Base-by-base conservation (phyloP, 2,888 invertebrate species). In the Listrodromus nycthemerus region DNA sequence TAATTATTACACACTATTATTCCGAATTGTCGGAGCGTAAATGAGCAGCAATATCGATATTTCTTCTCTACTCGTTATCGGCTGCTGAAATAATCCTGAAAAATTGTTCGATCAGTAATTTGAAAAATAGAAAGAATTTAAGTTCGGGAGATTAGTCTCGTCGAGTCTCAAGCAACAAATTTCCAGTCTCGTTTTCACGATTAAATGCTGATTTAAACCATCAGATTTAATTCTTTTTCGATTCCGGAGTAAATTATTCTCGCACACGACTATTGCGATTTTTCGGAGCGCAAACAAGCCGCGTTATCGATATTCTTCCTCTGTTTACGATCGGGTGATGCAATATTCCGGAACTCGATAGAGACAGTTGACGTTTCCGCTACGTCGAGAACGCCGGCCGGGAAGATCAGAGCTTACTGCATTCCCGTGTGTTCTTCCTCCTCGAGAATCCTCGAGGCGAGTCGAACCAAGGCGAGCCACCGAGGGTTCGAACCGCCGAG, bases 401-500 rank as follows among this genome's bases (percentile, higher is more conserved):
- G 45, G 76, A 63, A 65, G 67, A 76, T 70, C 67, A 45, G 82
- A 82, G 75, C 66, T 80, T 86, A 61, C 78, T 79, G 78, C 65
- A 75, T 78, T 73, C 82, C 73, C 83, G 67, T 37, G 73, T 63
- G 81, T 24, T 71, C 37, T n/a, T 66, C 67, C 33, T 85, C 69
- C 82, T 73, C 79, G 85, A 70, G 85, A 80, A 80, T 86, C 70
- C 82, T 78, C 63, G 83, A 84, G 82, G 82, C 77, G 63, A 61
- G 81, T 48, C 50, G 73, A 73, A 73, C 80, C 79, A 55, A 80
- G 86, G 82, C 82, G 82, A 82, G 63, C 73, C 84, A 37, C 37
- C 48, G 63, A 75, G 82, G 81, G 71, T 85, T 83, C 87, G 81
- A 69, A 82, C 82, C 73, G 84, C 58, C 87, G 85, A 86, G 87